Evolutionary conservation across 2,797 vertebrate genomes (phyloP).

Genomic region (Darevskia nairensis): DNA sequence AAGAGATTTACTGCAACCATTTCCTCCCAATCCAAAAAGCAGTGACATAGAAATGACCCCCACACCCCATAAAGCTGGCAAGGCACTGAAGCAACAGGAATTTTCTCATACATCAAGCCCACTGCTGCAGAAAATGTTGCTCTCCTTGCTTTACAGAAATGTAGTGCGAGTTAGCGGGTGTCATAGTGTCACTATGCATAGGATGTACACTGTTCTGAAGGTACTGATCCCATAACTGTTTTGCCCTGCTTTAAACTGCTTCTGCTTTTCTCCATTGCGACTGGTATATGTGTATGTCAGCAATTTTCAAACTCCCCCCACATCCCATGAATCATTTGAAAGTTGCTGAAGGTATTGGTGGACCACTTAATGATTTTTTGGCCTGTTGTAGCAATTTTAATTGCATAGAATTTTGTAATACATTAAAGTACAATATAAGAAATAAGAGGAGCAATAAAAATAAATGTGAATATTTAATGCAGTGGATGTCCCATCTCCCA

Average conservation of each 20-base stretch:
- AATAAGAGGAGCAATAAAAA: too few species aligned
- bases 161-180: neutral
- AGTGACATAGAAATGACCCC: conserved; percentile 72
- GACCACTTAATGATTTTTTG: too few species aligned
- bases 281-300: neutral
- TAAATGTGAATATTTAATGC: too few species aligned
- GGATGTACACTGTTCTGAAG: neutral
- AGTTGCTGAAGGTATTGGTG: too few species aligned
- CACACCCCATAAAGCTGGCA: conserved; percentile 18
- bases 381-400: too few species aligned
- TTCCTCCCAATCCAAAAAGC: conserved; percentile 71
- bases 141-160: neutral
- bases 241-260: neutral
- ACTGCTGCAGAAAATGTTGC: neutral
- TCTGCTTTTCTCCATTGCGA: neutral
- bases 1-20: conserved; percentile 74
- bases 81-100: conserved; percentile 59
- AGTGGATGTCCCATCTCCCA: too few species aligned
- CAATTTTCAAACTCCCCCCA: too few species aligned
- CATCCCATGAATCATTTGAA: too few species aligned
- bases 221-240: neutral
- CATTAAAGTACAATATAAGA: too few species aligned
- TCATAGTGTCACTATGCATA: neutral
- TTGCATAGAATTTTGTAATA: too few species aligned
- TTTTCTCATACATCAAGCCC: conserved; percentile 1